Evolutionary conservation across 53 echinoderm and acorn worm genomes (phyloP).

Genomic region (Echinarachnius parma): DNA sequence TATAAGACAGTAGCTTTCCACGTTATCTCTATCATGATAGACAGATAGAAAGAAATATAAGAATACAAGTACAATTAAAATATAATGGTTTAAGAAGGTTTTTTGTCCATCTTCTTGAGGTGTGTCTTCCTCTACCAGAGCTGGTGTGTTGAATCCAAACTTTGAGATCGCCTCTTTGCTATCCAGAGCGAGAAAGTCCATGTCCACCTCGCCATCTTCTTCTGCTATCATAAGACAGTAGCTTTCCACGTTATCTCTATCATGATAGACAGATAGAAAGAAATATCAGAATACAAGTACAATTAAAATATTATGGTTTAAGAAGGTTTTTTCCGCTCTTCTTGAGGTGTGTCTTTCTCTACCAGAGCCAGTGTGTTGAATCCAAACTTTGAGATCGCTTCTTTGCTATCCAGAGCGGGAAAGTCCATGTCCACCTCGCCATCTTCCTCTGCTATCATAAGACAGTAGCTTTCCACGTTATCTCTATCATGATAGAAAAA

Average conservation of each 20-base stretch:
- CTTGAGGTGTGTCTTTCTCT: constrained; percentile 52
- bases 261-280: constrained; percentile 24
- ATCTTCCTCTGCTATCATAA: constrained; percentile 70
- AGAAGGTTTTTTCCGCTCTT: constrained; percentile 2
- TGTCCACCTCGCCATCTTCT: constrained; percentile 91
- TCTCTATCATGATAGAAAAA: constrained; percentile 30
- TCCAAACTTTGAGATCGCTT: constrained; percentile 86
- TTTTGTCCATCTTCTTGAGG: no score
- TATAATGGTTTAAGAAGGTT: no score
- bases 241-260: constrained; percentile 78
- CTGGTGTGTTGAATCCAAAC: constrained; percentile 79
- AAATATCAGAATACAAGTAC: no score
- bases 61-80: no score
- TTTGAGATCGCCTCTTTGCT: constrained; percentile 76
- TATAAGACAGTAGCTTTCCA: constrained; percentile 86
- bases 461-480: constrained; percentile 41
- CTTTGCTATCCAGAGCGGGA: constrained; percentile 72
- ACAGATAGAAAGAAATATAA: no score
- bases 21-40: constrained; percentile 63
- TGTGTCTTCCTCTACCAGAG: constrained; percentile 58
- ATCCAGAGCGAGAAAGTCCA: constrained; percentile 75
- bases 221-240: constrained; percentile 89
- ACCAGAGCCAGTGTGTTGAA: constrained; percentile 74
- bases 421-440: constrained; percentile 64
- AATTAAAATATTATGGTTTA: not conserved